Percentiles rank a stretch among this genome's conserved stretches.
Conservation (phyloP, 2,888 invertebrate genomes). For the Zhengitettix transpicula region DNA sequence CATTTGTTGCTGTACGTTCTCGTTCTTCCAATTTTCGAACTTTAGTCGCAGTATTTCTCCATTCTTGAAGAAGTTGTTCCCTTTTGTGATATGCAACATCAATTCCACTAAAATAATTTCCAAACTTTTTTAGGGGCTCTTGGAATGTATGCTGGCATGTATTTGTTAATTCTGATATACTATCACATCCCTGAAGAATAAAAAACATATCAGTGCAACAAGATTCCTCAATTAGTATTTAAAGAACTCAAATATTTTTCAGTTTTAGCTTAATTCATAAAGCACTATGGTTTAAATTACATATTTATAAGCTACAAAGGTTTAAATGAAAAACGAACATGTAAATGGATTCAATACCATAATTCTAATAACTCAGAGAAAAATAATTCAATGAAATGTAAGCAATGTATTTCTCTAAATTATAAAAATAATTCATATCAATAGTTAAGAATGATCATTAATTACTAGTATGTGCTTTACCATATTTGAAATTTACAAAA, state of each 20-base stretch:
- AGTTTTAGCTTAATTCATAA: neutral
- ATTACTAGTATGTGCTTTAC: no score
- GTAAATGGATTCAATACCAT: no score
- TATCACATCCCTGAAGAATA: constrained; percentile 20
- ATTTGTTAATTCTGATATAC: constrained; percentile 20
- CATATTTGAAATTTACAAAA: no score
- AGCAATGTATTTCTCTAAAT: no score
- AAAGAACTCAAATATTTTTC: neutral
- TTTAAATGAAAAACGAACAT: no score
- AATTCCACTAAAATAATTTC: constrained; percentile 22
- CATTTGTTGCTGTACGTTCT: constrained; percentile 25
- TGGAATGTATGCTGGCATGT: constrained; percentile 24
- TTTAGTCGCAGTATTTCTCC: constrained; percentile 19
- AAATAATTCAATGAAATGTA: no score
- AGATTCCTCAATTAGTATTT: neutral
- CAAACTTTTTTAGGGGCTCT: constrained; percentile 27
- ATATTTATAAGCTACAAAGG: no score
- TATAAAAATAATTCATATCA: no score
- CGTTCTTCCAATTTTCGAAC: constrained; percentile 26
- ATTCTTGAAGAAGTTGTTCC: constrained; percentile 23
- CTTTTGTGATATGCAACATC: constrained; percentile 22
- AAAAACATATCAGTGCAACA: neutral
- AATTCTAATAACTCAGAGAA: neutral
- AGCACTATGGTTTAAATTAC: neutral
- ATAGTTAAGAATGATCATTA: no score